Percentiles rank a stretch among this genome's conserved stretches.
These are phyloP conservation scores for Labeo rohita DNA, from an alignment of 2,113 vertebrate genomes.

Conservation along the genomic window DNA sequence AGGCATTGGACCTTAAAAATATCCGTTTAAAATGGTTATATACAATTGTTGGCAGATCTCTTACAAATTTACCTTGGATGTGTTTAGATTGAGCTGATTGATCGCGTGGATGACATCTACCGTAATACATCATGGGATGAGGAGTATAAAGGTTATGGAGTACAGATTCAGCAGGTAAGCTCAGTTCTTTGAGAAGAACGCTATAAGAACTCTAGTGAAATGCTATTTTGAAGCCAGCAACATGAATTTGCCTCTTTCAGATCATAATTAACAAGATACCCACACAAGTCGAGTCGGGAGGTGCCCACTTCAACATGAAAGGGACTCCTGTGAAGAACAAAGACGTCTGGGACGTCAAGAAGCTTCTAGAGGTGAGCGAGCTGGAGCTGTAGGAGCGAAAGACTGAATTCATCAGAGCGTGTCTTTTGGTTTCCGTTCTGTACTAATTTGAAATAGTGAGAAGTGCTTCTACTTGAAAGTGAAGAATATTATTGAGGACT, in stretches of 20 bases:
- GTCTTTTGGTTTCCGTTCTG: not conserved
- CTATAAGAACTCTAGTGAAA: not conserved
- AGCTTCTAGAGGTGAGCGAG: conserved; percentile 84
- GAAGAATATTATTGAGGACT: not conserved
- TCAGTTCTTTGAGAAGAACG: not conserved
- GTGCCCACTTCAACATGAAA: conserved; percentile 90
- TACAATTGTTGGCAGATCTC: not conserved
- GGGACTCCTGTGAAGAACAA: conserved; percentile 81
- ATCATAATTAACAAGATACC: conserved; percentile 90
- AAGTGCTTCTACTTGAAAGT: not conserved
- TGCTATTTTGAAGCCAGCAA: not conserved
- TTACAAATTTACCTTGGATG: not conserved
- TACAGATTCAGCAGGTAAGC: conserved; percentile 96
- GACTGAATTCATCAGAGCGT: not conserved
- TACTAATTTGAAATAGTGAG: not conserved
- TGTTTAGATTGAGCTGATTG: conserved; percentile 92
- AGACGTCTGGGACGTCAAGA: conserved; percentile 95
- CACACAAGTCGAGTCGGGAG: conserved; percentile 56
- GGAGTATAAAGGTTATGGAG: conserved; percentile 88
- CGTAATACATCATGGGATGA: conserved; percentile 94
- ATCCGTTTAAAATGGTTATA: not conserved
- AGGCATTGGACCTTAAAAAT: not conserved
- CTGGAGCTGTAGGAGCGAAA: not conserved
- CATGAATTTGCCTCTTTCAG: conserved; percentile 65
- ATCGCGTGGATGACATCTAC: conserved; percentile 97